Evolutionary conservation across 1,140 invertebrate species (phyloP).

Genomic region (Adoxophyes honmai): DNA sequence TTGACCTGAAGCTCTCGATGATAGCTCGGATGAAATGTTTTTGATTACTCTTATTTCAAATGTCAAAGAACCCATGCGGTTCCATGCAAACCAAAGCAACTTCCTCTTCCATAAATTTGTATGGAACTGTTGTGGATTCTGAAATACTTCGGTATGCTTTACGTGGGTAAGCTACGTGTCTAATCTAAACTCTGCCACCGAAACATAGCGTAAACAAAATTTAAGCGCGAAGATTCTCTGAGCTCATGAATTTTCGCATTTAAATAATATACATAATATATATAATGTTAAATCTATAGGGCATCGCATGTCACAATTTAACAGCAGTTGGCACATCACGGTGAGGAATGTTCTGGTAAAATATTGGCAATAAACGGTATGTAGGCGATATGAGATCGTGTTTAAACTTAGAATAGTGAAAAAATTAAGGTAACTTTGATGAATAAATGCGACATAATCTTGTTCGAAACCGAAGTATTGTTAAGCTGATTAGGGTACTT

Average conservation of each 20-base stretch:
- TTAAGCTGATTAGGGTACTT: conserved; percentile 67
- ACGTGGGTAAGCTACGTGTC: background rate
- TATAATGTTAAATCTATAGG: conserved; percentile 60
- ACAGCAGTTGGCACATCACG: conserved; percentile 67
- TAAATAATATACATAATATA: conserved; percentile 44
- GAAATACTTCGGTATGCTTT: background rate
- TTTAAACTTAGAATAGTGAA: conserved; percentile 54
- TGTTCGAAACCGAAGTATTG: conserved; percentile 58
- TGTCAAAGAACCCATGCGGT: conserved; percentile 53
- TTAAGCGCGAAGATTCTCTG: conserved; percentile 65
- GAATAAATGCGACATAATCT: conserved; percentile 61
- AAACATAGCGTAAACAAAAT: conserved; percentile 39
- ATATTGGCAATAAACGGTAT: conserved; percentile 62
- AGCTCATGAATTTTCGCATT: conserved; percentile 69
- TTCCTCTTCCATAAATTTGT: conserved; percentile 70
- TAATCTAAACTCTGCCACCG: conserved; percentile 43
- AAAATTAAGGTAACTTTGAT: conserved; percentile 51
- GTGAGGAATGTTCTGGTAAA: conserved; percentile 42
- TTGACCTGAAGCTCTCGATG: conserved; percentile 17
- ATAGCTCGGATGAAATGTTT: conserved; percentile 3
- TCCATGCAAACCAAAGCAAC: conserved; percentile 67
- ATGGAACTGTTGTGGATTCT: conserved; percentile 67
- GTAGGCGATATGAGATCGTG: conserved; percentile 44
- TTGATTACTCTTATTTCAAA: background rate
- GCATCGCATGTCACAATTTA: conserved; percentile 74